Conservation (phyloP, 30 jellyfish, hydroid and myxozoan species). For the Cassiopea andromeda region DNA sequence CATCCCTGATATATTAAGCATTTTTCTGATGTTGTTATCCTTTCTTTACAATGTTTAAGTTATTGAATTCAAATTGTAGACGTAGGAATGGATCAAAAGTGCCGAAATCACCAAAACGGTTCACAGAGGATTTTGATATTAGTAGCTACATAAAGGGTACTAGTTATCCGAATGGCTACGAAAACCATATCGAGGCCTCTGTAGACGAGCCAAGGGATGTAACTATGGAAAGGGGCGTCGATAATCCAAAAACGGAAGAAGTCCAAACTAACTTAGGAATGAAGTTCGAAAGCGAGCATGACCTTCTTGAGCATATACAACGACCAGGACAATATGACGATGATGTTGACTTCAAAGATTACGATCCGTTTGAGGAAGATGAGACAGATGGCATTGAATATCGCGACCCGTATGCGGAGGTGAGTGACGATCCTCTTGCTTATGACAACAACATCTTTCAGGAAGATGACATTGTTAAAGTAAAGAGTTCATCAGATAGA, state of each 20-base stretch:
- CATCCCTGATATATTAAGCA: too few species aligned
- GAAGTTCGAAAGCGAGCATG: constrained; percentile 67
- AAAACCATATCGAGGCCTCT: constrained; percentile 14
- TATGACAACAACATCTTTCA: constrained; percentile 30
- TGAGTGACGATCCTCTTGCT: constrained; percentile 3
- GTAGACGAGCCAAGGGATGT: not conserved
- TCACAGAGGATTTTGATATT: constrained; percentile 41
- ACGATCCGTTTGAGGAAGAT: constrained; percentile 57
- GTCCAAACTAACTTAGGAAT: constrained; percentile 52
- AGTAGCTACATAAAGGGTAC: constrained; percentile 40
- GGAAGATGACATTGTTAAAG: constrained; percentile 36
- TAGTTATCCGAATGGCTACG: constrained; percentile 41
- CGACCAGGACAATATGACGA: constrained; percentile 30
- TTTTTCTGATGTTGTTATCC: not conserved
- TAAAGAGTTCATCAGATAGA: constrained; percentile 30
- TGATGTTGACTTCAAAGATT: constrained; percentile 40
- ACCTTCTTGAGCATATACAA: constrained; percentile 52
- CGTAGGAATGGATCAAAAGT: not conserved
- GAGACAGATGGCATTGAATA: not conserved
- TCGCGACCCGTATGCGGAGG: constrained; percentile 33
- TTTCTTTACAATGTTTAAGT: not conserved
- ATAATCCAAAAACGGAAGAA: constrained; percentile 9
- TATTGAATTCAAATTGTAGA: not conserved
- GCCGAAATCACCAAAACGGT: not conserved
- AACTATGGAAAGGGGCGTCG: not conserved